Percentiles rank a stretch among this genome's conserved stretches.
phyloP scores from a whole-genome alignment of 1,140 invertebrate genomes.

The Zaprionus capensis region DNA sequence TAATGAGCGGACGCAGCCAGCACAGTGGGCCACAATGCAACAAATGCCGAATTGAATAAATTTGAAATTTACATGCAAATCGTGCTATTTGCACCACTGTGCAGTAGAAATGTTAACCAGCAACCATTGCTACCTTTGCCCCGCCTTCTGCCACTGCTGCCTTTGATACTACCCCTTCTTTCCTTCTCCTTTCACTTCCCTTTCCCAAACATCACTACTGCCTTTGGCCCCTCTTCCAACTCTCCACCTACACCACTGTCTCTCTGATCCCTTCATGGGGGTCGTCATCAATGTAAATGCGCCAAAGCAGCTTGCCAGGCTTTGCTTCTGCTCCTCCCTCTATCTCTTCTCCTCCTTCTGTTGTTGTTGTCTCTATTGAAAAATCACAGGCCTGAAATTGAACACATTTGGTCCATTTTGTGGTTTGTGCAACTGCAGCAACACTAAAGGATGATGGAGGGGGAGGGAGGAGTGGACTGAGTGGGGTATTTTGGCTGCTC shows the following conservation, averaged over 20 bases:
- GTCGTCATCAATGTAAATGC: slow-evolving; percentile 76
- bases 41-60: background rate
- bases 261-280: slow-evolving; percentile 28
- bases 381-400: slow-evolving; percentile 81
- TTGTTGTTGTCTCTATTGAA: slow-evolving; percentile 63
- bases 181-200: background rate
- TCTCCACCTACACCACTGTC: background rate
- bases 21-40: slow-evolving; percentile 7
- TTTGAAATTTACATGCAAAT: too few species aligned
- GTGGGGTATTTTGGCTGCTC: slow-evolving; percentile 51
- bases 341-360: background rate
- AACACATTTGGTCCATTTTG: slow-evolving; percentile 82
- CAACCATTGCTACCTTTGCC: background rate
- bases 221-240: too few species aligned
- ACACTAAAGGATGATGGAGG: background rate
- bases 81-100: background rate
- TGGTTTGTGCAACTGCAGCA: slow-evolving; percentile 56
- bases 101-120: background rate
- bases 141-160: too few species aligned
- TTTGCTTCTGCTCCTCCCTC: slow-evolving; percentile 11
- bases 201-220: background rate
- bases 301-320: slow-evolving; percentile 59
- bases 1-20: slow-evolving; percentile 60
- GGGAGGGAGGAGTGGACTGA: background rate
- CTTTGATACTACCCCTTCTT: too few species aligned